Percentiles rank a stretch among this genome's conserved stretches.
phyloP scores from a whole-genome alignment of 2,888 invertebrate genomes.

The Charanyca ferruginea region DNA sequence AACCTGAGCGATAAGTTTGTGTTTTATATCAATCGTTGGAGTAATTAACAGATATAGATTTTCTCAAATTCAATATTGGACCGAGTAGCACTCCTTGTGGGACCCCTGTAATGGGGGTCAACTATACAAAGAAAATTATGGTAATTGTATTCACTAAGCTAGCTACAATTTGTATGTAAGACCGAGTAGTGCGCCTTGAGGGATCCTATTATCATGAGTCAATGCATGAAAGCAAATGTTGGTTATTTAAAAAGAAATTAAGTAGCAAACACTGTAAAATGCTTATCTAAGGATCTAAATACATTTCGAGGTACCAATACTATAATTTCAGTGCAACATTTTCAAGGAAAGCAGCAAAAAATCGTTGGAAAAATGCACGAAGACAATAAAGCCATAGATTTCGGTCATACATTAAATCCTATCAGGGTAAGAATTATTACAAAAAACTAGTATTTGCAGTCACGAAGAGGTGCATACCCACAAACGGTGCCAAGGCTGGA shows the following conservation, averaged over 20 bases:
- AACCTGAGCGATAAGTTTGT: not conserved
- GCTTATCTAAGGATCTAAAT: not conserved
- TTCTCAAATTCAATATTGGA: not conserved
- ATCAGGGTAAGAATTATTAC: constrained; percentile 36
- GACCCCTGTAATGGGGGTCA: not conserved
- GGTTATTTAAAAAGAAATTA: not conserved
- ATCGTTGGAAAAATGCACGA: not conserved
- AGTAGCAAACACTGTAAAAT: not conserved
- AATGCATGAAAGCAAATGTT: not conserved
- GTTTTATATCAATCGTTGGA: not conserved
- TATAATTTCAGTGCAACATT: not conserved
- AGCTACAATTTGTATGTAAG: not conserved
- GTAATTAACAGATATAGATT: not conserved
- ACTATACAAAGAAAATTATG: not conserved
- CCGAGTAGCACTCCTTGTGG: not conserved
- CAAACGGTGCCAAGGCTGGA: constrained; percentile 63
- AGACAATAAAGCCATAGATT: constrained; percentile 25
- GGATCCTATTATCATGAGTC: not conserved
- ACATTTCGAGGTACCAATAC: not conserved
- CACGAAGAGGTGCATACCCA: constrained; percentile 60
- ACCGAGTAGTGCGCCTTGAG: not conserved
- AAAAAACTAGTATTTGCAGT: constrained; percentile 55
- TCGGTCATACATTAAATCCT: constrained; percentile 11
- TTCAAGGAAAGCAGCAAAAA: not conserved
- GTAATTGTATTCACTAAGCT: not conserved